phyloP scores from a whole-genome alignment of 2,797 vertebrate species.

The Bradypodion ventrale region DNA sequence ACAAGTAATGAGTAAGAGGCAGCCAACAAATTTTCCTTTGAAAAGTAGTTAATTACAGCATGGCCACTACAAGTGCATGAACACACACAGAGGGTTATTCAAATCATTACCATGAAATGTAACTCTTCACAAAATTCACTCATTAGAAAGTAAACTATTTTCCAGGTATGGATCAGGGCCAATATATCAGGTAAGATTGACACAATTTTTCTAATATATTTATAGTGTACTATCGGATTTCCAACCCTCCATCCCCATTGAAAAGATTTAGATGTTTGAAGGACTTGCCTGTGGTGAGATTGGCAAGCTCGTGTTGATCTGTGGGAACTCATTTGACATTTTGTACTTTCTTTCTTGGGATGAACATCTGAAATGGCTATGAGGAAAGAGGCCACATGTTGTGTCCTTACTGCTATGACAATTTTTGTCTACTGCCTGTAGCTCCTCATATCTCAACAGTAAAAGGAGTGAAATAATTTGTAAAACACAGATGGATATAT shows the following conservation, averaged over 20 bases:
- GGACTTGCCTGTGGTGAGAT: background rate
- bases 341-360: background rate
- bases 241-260: background rate
- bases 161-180: too few species aligned
- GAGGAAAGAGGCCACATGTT: constrained; percentile 15
- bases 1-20: too few species aligned
- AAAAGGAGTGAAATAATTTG: constrained; percentile 9
- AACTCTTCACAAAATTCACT: too few species aligned
- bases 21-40: too few species aligned
- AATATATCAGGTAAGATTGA: background rate
- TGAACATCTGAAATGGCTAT: background rate
- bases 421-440: background rate
- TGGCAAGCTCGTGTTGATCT: background rate
- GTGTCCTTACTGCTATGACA: constrained; percentile 14
- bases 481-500: background rate
- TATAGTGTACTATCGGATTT: background rate
- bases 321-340: background rate
- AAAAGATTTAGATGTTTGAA: background rate
- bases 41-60: too few species aligned
- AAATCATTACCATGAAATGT: too few species aligned
- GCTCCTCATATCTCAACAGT: rapidly evolving
- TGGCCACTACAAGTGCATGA: too few species aligned
- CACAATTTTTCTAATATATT: background rate
- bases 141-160: too few species aligned
- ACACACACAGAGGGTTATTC: too few species aligned